phyloP scores from a whole-genome alignment of 2,797 vertebrate species.

The Linurgus olivaceus region DNA sequence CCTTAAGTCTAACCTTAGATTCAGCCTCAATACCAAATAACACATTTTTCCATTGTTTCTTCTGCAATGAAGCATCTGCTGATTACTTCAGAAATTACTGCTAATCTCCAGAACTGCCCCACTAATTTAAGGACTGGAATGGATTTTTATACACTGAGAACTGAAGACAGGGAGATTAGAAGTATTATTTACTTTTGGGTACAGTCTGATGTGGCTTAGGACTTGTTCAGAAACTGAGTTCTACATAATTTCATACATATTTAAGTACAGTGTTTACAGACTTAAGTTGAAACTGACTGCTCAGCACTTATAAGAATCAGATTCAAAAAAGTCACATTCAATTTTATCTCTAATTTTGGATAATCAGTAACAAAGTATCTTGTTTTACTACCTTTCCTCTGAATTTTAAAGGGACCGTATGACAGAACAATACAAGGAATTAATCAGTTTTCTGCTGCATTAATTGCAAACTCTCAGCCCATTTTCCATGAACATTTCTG shows the following conservation, averaged over 20 bases:
- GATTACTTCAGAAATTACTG: not conserved
- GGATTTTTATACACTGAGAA: not conserved
- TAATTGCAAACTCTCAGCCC: not conserved
- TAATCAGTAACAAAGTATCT: not conserved
- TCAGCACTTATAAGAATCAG: not conserved
- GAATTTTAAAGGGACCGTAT: not conserved
- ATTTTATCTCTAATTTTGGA: not conserved
- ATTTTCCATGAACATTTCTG: not conserved
- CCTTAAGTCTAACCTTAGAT: not conserved
- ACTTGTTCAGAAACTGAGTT: not conserved
- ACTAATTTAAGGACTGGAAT: not conserved
- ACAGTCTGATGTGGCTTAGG: not conserved
- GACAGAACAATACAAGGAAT: not conserved
- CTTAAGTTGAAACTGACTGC: not conserved
- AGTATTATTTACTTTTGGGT: not conserved
- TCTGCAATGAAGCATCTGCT: not conserved
- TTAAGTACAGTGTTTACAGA: not conserved
- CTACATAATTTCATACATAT: not conserved
- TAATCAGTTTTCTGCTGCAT: not conserved
- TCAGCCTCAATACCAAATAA: not conserved
- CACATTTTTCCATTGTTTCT: not conserved
- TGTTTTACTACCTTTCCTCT: not conserved
- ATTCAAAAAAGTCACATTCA: not conserved
- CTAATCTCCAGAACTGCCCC: not conserved
- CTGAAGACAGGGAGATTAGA: not conserved